These are phyloP conservation scores for Rutilus rutilus DNA, from an alignment of 2,113 vertebrate genomes.

Conservation along the genomic window DNA sequence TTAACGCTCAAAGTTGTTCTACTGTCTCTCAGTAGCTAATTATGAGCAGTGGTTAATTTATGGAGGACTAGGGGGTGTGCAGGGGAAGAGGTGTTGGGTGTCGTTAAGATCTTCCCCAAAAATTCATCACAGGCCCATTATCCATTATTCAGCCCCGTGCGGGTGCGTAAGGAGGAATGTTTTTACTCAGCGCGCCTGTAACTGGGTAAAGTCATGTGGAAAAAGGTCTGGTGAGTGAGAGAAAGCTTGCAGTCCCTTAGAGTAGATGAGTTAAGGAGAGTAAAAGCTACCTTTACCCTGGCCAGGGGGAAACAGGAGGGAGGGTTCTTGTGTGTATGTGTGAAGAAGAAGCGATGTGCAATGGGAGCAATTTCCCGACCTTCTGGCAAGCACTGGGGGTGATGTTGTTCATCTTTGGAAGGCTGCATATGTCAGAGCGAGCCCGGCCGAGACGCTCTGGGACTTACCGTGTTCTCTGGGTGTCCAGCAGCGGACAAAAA, in stretches of 20 bases:
- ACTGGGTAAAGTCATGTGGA: conserved; percentile 78
- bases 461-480: conserved; percentile 83
- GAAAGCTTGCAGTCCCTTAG: conserved; percentile 71
- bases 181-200: conserved; percentile 75
- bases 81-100: conserved; percentile 65
- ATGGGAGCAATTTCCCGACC: conserved; percentile 97
- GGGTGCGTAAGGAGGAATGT: conserved; percentile 70
- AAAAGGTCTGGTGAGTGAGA: conserved; percentile 71
- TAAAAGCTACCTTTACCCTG: conserved; percentile 87
- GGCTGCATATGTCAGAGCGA: conserved; percentile 88
- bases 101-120: conserved; percentile 74
- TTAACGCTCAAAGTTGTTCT: conserved; percentile 71
- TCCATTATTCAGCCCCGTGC: conserved; percentile 74
- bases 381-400: conserved; percentile 89
- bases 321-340: conserved; percentile 62
- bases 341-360: conserved; percentile 77
- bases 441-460: conserved; percentile 82
- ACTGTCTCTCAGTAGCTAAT: conserved; percentile 61
- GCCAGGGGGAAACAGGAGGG: conserved; percentile 70
- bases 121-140: conserved; percentile 69
- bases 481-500: conserved; percentile 80
- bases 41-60: conserved; percentile 71
- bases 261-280: conserved; percentile 87
- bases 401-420: conserved; percentile 93
- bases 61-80: conserved; percentile 57